Base-by-base conservation (phyloP, 2,888 invertebrate species). In the Mesochorus sp. region DNA sequence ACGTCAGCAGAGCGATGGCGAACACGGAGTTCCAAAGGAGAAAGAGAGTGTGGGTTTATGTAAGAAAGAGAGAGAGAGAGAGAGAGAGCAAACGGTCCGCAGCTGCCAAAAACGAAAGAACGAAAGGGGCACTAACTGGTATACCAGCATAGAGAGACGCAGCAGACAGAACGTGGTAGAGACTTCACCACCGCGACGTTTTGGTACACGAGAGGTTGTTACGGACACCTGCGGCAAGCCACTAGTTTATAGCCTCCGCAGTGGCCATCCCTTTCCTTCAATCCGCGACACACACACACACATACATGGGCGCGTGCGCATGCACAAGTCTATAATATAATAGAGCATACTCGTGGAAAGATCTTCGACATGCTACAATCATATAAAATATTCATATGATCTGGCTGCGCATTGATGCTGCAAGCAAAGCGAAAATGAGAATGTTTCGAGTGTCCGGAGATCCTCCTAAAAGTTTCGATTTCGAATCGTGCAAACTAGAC, bases 201-300 rank as follows among this genome's bases (percentile, higher is more conserved):
- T n/a, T 67, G 72, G 76, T 68, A 68, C n/a, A n/a, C 72, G 76
- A 59, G 74, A 62, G 64, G 82, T 81, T 85, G 81, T 85, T 75
- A 81, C 57, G 79, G 82, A 82, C 86, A 86, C 85, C 85, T 86
- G 86, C 82, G 85, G 80, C 80, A 81, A 77, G 80, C 85, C 83
- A 86, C 84, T 85, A 85, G 83, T 86, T 86, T 84, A 85, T 81
- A 81, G 81, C 81, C 75, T 79, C 79, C 74, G 79, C 79, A 79
- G 79, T 79, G 74, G 79, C 68, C 42, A 61, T 24, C 61, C 55
- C 66, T 37, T 71, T 59, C 70, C 66, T 34, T 47, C 66, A 39
- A 55, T 24, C 53, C 55, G 39, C 19, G 19, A 53, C 17, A 26
- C 59, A 57, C 55, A 31, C 59, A 47, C 37, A 44, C 44, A 34